These are phyloP conservation scores for Leptodactylus fuscus DNA, from an alignment of 2,113 vertebrate species.

Conservation along the genomic window DNA sequence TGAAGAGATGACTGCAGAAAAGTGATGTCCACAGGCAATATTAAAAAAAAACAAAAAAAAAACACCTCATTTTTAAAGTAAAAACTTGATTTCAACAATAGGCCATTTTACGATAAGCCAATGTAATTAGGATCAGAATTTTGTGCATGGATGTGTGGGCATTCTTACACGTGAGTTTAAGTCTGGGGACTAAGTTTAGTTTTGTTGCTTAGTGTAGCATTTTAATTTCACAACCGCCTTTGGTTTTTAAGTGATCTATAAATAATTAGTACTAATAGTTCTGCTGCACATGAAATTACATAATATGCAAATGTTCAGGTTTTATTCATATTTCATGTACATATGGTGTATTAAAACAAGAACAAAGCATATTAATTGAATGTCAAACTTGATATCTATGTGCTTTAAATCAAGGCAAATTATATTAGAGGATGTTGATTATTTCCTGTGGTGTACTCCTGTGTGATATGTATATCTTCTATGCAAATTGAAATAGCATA, in stretches of 20 bases:
- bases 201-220: background rate
- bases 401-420: background rate
- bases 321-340: constrained; percentile 21
- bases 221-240: background rate
- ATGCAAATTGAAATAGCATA: background rate
- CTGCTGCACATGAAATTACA: background rate
- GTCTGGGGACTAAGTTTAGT: no score
- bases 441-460: background rate
- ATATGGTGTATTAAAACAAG: background rate
- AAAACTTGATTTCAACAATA: no score
- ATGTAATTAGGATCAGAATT: no score
- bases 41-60: no score
- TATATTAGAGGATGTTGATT: constrained; percentile 15
- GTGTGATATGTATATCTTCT: constrained; percentile 8
- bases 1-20: no score
- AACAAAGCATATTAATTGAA: constrained; percentile 20
- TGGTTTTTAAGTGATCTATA: background rate
- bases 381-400: constrained; percentile 4
- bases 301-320: constrained; percentile 4
- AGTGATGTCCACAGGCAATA: no score
- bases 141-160: no score
- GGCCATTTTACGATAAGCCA: no score
- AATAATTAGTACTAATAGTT: background rate
- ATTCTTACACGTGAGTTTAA: no score
- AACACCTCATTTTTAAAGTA: no score